phyloP scores from a whole-genome alignment of 1,140 invertebrate genomes.

The Bombus haemorrhoidalis region DNA sequence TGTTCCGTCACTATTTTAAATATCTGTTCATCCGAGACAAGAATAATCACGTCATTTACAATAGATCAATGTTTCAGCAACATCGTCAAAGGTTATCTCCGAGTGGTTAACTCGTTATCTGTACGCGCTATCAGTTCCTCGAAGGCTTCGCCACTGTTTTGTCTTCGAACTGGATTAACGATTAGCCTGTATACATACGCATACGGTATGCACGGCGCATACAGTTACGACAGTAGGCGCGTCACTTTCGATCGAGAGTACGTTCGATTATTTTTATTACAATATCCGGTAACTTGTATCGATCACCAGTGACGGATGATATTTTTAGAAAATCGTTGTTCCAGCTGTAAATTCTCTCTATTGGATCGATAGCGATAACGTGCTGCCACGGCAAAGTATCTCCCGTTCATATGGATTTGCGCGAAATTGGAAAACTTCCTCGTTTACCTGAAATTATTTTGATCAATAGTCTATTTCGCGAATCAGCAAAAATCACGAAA shows the following conservation, averaged over 20 bases:
- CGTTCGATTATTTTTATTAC: background rate
- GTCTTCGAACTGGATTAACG: constrained; percentile 65
- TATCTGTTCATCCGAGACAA: background rate
- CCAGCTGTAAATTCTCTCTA: too few relatives aligned
- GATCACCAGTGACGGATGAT: too few relatives aligned
- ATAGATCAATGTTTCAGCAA: background rate
- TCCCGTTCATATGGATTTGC: too few relatives aligned
- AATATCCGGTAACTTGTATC: too few relatives aligned
- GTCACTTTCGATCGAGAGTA: too few relatives aligned
- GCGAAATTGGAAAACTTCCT: too few relatives aligned
- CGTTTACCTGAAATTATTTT: too few relatives aligned
- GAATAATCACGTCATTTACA: background rate
- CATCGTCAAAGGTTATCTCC: constrained; percentile 71
- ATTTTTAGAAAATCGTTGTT: too few relatives aligned
- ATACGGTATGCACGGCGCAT: constrained; percentile 2
- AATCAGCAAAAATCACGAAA: too few relatives aligned
- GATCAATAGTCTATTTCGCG: too few relatives aligned
- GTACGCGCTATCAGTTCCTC: constrained; percentile 61
- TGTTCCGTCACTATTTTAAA: background rate
- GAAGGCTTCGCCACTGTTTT: constrained; percentile 67
- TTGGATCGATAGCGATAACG: too few relatives aligned
- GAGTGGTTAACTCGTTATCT: constrained; percentile 34
- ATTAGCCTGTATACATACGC: constrained; percentile 47
- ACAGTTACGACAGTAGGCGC: constrained; percentile 9
- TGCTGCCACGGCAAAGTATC: too few relatives aligned